Base-by-base conservation (phyloP, 2,113 vertebrate species). In the Misgurnus anguillicaudatus region DNA sequence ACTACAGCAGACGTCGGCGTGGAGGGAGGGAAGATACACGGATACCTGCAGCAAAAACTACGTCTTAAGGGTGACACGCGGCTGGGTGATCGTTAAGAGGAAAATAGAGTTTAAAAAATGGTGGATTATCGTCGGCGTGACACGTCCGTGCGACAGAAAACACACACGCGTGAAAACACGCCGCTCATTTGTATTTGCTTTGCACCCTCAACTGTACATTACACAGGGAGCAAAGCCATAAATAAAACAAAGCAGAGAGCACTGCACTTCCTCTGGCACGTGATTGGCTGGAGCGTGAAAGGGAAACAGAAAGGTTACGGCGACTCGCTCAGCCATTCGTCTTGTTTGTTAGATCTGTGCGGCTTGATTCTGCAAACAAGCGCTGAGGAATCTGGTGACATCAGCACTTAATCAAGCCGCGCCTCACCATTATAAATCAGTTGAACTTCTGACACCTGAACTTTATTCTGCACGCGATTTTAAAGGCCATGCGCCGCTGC, bases 371-470 rank as follows among this genome's bases (percentile, higher is more conserved):
- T 87, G 89, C 90, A 90, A 91, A 91, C 84, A 88, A 91, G 90
- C 86, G 81, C 83, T 88, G 90, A 91, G 89, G 86, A 90, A 89
- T 88, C 84, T 80, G 55, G 41, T 72, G 88, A 89, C 90, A 88
- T 88, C 87, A 83, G 84, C 86, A 87, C 90, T 93, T 92, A 84
- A 92, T 93, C 90, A 92, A 81, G 42, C 77, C 85, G 77, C 68
- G 83, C 53, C 38, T 90, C 88, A 68, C 89, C 86, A 91, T 92
- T 93, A 94, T 94, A 92, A 94, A 94, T 93, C 91, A 93, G 89
- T 92, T 93, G 90, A 92, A 91, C 91, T 87, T 81, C 88, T 87
- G 91, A 92, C 91, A 92, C 88, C 87, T 93, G 91, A 94, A 94
- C 91, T 93, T 94, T 92, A 91, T 87, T 85, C 85, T 24, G 78